A percentile compares a stretch with the other conserved stretches of the same genome.
Conservation (phyloP, 35 echinoderm and acorn worm genomes). For the Strongylocentrotus purpuratus region DNA sequence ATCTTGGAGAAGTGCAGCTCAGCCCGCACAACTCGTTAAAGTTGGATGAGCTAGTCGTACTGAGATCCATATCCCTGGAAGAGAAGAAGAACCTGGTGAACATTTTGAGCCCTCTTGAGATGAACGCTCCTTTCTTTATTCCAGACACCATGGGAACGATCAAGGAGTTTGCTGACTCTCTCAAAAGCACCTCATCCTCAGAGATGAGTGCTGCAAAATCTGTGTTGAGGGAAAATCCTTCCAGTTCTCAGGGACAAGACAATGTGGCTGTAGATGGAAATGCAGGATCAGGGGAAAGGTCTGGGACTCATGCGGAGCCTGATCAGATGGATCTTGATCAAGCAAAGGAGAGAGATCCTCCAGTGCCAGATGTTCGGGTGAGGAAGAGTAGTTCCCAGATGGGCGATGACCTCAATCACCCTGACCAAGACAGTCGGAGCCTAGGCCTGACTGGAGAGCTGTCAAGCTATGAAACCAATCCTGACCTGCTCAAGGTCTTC, state of each 20-base stretch:
- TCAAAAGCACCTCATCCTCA: conserved; percentile 49
- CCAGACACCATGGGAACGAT: conserved; percentile 96
- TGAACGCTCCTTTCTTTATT: conserved; percentile 74
- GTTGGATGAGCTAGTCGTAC: conserved; percentile 67
- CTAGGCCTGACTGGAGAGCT: conserved; percentile 1
- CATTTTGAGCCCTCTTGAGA: conserved; percentile 78
- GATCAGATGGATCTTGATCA: not conserved
- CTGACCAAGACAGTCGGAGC: not conserved
- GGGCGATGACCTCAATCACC: not conserved
- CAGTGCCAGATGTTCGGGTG: not conserved
- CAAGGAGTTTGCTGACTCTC: conserved; percentile 83
- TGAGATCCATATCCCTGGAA: conserved; percentile 61
- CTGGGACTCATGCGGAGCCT: not conserved
- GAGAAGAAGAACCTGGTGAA: conserved; percentile 75
- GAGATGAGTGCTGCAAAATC: conserved; percentile 33
- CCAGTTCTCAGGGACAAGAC: conserved; percentile 25
- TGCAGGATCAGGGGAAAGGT: not conserved
- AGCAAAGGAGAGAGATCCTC: not conserved
- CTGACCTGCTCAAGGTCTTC: conserved; percentile 89
- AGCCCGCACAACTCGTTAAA: conserved; percentile 79
- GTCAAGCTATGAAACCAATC: conserved; percentile 80
- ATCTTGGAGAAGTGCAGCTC: conserved; percentile 48
- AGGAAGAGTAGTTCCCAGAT: not conserved
- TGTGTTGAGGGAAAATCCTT: not conserved
- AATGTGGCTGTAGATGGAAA: not conserved